Percentiles rank a stretch among this genome's conserved stretches.
phyloP scores from a whole-genome alignment of 2,113 vertebrate genomes.

The Urocolius indicus region DNA sequence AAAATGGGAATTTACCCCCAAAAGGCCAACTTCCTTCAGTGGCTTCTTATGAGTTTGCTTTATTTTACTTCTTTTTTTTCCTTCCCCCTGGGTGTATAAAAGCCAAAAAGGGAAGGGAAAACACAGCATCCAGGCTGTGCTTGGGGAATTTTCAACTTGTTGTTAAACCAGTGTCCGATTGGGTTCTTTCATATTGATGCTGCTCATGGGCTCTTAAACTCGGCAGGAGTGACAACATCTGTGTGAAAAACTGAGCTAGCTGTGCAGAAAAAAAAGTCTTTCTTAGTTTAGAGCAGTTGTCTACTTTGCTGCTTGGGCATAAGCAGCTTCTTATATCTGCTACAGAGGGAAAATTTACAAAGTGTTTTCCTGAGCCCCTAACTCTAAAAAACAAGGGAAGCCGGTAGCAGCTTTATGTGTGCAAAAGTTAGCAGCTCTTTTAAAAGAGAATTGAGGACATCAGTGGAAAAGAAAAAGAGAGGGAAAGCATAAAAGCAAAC shows the following conservation, averaged over 20 bases:
- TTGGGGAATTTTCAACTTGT: neutral
- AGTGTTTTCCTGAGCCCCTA: neutral
- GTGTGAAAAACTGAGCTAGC: conserved; percentile 42
- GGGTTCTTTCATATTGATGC: conserved; percentile 31
- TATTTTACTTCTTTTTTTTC: neutral
- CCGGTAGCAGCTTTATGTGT: neutral
- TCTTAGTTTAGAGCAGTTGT: conserved; percentile 3
- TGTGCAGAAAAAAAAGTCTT: conserved; percentile 2
- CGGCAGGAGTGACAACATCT: conserved; percentile 26
- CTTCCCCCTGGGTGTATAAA: neutral
- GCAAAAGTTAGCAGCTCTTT: conserved; percentile 1
- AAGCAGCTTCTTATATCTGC: conserved; percentile 6
- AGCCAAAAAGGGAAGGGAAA: neutral
- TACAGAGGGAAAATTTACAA: neutral
- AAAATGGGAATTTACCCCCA: conserved; percentile 45
- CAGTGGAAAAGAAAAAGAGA: neutral
- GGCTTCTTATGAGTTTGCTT: neutral
- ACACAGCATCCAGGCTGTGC: neutral
- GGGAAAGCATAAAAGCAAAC: neutral
- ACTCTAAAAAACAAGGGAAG: neutral
- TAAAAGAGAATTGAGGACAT: conserved; percentile 1
- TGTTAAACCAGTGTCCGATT: neutral
- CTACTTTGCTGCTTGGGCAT: conserved; percentile 2
- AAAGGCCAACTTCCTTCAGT: conserved; percentile 21
- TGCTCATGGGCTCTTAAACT: neutral